Evolutionary conservation across 2,797 vertebrate species (phyloP), one percentile per base, ranked within the genome.

Genomic region (Micromesistius poutassou): DNA sequence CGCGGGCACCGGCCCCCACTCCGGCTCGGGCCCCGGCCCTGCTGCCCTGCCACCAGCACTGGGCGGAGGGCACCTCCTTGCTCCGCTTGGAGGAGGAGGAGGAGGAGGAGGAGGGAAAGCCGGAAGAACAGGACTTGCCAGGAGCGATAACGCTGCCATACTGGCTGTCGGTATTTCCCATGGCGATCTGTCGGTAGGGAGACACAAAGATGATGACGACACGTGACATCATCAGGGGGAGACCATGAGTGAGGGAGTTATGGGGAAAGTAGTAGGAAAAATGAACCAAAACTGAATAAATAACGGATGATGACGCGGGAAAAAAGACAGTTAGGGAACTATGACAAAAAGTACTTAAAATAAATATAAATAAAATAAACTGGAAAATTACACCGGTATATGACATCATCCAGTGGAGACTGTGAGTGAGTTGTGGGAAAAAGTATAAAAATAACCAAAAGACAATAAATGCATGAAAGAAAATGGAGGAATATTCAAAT

Each of bases 151-250:
- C 87, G 84, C 84, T 82, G 70, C 94, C 95, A 86, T 96, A 94
- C 38, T 96, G 97, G 89, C 97, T 98, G 91, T 98, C 97, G 19
- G 96, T 91, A 92, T 98, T 98, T 86, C 97, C 97, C 97, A 98
- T 98, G 79, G 87, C 91, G 33, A 91, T 89, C 92, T 94, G 85
- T 31, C 25, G 55, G 55, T 9, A 62, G 55, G 55, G 55, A 62
- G 55, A 62, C 55, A 62, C 55, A 25, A 62, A 1, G 55, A 62
- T 62, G 36, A 62, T 76, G 28, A 79, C 38, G 38, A 70, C 28
- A 25, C n/a, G 74, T 72, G 82, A 86, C 74, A 79, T 81, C 85
- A 83, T 81, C 79, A 84, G 14, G 33, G 38, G 2, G 42, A 77
- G 62, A 38, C 6, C 19, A 50, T 22, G 14, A 50, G 46, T 19